Evolutionary conservation across 1,140 invertebrate species (phyloP).

Genomic region (Drosophila bifasciata): DNA sequence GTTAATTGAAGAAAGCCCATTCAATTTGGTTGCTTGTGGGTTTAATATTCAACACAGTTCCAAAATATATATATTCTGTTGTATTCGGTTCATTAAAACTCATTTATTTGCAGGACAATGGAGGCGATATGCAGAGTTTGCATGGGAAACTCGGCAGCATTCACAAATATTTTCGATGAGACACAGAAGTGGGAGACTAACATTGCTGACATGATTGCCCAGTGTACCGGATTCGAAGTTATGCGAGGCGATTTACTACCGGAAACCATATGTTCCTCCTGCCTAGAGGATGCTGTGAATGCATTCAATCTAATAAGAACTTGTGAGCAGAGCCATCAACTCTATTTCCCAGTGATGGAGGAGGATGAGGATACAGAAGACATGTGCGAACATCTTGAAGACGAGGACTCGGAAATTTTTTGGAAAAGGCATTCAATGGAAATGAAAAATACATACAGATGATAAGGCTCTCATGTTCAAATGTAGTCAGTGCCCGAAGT

Average conservation of each 20-base stretch:
- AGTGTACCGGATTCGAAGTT: neutral
- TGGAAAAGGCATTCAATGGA: too few species aligned
- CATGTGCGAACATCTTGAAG: too few species aligned
- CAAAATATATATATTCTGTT: too few species aligned
- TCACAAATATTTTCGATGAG: neutral
- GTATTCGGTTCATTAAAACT: too few species aligned
- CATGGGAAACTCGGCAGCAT: neutral
- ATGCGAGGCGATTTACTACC: neutral
- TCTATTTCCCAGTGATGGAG: neutral
- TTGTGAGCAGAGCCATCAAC: neutral
- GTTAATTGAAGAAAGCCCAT: too few species aligned
- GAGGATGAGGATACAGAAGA: neutral
- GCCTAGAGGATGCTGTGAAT: neutral
- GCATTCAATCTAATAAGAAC: neutral
- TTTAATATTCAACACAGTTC: too few species aligned
- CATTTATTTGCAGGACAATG: neutral
- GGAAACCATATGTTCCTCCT: neutral
- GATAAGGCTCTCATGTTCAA: neutral
- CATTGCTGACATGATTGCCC: neutral
- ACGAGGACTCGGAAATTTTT: too few species aligned
- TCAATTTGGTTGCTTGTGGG: too few species aligned
- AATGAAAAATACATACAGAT: neutral
- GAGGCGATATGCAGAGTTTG: neutral
- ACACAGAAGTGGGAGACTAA: neutral
- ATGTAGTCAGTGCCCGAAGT: constrained; percentile 1